phyloP scores from a whole-genome alignment of 37 sponge, comb jelly and placozoan species.

The Dysidea cf. avara region DNA sequence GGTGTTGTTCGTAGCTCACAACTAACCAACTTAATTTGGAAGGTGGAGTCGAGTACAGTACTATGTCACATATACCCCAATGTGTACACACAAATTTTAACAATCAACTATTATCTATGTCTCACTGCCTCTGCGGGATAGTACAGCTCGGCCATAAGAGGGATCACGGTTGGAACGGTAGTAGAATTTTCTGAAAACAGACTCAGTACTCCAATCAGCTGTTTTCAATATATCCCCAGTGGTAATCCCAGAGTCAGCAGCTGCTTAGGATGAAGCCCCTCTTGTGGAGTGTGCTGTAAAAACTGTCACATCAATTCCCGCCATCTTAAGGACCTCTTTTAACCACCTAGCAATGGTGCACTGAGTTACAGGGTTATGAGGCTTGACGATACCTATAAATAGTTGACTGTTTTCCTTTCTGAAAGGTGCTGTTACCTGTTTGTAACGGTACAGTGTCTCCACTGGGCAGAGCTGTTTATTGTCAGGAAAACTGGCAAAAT shows the following conservation, averaged over 20 bases:
- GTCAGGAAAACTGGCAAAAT: conserved; percentile 9
- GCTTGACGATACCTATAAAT: too few species aligned
- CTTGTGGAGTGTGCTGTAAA: conserved; percentile 14
- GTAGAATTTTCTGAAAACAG: conserved; percentile 44
- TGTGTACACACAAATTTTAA: too few species aligned
- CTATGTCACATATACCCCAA: too few species aligned
- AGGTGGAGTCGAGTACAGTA: too few species aligned
- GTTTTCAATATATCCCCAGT: conserved; percentile 40
- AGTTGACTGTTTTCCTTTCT: too few species aligned
- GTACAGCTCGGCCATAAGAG: too few species aligned
- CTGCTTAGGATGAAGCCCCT: conserved; percentile 18
- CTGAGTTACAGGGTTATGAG: too few species aligned
- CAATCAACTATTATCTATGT: too few species aligned
- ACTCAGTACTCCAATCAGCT: conserved; percentile 40
- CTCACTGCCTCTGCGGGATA: too few species aligned
- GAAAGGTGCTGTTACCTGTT: conserved; percentile 11
- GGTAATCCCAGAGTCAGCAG: conserved; percentile 20
- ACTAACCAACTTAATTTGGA: too few species aligned
- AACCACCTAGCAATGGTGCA: conserved; percentile 21
- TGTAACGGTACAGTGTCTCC: background rate
- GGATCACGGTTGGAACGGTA: conserved; percentile 25
- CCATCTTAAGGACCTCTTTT: background rate
- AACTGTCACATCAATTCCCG: conserved; percentile 2
- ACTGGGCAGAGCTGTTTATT: conserved; percentile 38
- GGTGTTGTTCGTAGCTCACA: too few species aligned